A percentile compares a stretch with the other conserved stretches of the same genome.
Conservation (phyloP, 2,113 vertebrate genomes). For the Perca fluviatilis region DNA sequence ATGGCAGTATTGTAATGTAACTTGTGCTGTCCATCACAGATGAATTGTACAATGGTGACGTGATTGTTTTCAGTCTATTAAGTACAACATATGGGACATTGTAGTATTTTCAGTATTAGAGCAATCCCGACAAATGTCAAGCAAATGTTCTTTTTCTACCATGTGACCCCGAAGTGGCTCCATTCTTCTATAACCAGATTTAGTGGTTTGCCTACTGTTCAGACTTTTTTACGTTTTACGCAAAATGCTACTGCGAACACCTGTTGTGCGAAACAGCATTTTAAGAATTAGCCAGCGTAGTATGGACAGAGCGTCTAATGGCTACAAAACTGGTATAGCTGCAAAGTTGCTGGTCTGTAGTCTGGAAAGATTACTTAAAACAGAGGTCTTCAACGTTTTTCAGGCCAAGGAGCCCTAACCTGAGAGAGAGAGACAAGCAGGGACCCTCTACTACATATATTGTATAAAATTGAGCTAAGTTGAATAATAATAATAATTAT, state of each 20-base stretch:
- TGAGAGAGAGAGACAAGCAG: no score
- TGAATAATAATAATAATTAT: no score
- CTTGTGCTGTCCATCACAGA: background rate
- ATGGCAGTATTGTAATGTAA: background rate
- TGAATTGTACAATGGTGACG: background rate
- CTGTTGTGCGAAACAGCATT: background rate
- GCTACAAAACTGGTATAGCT: background rate
- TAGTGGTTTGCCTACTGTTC: background rate
- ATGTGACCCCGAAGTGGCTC: background rate
- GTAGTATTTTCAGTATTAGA: background rate
- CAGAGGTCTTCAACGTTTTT: no score
- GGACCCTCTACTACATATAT: no score
- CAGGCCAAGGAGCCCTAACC: no score
- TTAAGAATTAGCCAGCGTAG: background rate
- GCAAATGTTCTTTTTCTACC: background rate
- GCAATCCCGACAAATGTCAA: background rate
- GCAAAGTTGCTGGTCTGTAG: background rate
- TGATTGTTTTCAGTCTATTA: background rate
- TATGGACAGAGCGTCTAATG: background rate
- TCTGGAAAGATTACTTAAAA: background rate
- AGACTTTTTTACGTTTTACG: no score
- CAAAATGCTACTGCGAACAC: background rate
- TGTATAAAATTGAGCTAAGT: no score
- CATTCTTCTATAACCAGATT: background rate
- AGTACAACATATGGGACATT: background rate